These are phyloP conservation scores for Salticus scenicus DNA, from an alignment of 2,888 invertebrate genomes.

Conservation along the genomic window DNA sequence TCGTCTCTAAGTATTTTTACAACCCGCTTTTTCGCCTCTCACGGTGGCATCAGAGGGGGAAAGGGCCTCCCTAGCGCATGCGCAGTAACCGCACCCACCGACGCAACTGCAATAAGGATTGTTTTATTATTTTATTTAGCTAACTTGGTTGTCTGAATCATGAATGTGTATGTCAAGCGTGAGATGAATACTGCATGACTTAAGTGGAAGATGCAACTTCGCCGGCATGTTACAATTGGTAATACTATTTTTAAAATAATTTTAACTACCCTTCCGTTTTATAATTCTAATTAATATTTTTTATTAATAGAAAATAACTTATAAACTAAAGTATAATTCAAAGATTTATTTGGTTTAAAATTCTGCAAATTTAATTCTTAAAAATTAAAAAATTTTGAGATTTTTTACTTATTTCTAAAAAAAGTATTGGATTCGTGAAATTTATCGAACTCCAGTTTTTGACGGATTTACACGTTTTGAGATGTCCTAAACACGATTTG, in stretches of 20 bases:
- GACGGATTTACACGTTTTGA: too few relatives aligned
- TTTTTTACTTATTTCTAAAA: too few relatives aligned
- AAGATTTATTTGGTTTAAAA: too few relatives aligned
- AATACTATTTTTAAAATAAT: neutral
- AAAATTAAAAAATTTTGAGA: too few relatives aligned
- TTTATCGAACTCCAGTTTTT: too few relatives aligned
- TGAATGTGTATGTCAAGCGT: neutral
- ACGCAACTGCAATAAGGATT: constrained; percentile 13
- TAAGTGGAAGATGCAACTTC: neutral
- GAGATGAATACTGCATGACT: neutral
- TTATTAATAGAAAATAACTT: neutral
- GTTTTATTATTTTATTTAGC: neutral
- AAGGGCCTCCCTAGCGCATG: constrained; percentile 63
- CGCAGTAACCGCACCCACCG: constrained; percentile 63
- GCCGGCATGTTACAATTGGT: neutral
- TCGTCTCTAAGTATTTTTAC: constrained; percentile 31
- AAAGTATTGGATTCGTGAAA: too few relatives aligned
- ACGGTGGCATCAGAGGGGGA: constrained; percentile 50
- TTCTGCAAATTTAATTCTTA: too few relatives aligned
- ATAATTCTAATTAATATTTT: neutral
- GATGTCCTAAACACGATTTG: too few relatives aligned
- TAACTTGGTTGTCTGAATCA: constrained; percentile 3
- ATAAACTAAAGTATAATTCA: too few relatives aligned
- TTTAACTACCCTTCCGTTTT: too few relatives aligned
- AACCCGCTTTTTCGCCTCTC: constrained; percentile 63